These are phyloP conservation scores for Muscicapa adusta DNA, from an alignment of 2,113 vertebrate genomes.

Conservation along the genomic window DNA sequence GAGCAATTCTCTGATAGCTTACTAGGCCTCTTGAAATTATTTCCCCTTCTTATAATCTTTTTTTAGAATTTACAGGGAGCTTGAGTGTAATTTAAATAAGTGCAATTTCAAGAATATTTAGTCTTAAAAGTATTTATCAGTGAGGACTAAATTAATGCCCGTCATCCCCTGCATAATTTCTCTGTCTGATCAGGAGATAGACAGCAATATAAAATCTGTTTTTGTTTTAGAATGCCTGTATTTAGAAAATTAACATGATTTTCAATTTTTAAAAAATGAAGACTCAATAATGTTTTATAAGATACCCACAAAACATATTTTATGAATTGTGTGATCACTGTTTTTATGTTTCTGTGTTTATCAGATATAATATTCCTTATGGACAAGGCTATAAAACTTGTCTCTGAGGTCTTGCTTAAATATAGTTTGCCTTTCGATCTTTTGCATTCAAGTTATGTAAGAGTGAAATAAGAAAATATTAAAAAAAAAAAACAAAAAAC, in stretches of 20 bases:
- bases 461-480: not conserved
- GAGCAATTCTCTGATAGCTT: not conserved
- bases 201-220: not conserved
- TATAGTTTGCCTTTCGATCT: not conserved
- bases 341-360: not conserved
- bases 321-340: not conserved
- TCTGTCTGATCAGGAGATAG: not conserved
- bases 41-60: not conserved
- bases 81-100: slow-evolving; percentile 26
- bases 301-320: not conserved
- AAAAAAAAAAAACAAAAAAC: not conserved
- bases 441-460: not conserved
- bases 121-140: slow-evolving; percentile 26
- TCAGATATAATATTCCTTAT: not conserved
- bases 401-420: not conserved
- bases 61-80: not conserved
- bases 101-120: slow-evolving; percentile 39
- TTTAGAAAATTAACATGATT: not conserved
- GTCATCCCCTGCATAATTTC: not conserved
- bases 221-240: not conserved
- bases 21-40: not conserved
- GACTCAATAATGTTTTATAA: not conserved
- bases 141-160: slow-evolving; percentile 1
- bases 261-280: not conserved
- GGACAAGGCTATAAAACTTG: not conserved